phyloP scores from a whole-genome alignment of 37 sponge, comb jelly and placozoan species.

The Halichondria panicea region DNA sequence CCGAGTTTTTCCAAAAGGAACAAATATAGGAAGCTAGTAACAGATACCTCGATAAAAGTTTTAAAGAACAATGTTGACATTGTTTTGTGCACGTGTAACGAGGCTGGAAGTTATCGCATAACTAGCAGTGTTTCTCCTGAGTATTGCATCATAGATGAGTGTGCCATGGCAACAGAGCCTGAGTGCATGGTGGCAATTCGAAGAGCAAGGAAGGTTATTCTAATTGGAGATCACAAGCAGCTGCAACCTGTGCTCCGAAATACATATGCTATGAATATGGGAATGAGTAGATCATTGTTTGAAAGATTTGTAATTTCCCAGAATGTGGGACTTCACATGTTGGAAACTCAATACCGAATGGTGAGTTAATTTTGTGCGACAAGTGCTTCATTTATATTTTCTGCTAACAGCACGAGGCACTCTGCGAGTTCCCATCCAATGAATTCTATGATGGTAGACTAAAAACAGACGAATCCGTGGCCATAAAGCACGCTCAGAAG shows the following conservation, averaged over 20 bases:
- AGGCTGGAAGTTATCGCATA: slow-evolving; percentile 45
- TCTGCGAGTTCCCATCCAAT: slow-evolving; percentile 52
- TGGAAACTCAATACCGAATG: slow-evolving; percentile 59
- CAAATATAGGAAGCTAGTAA: neutral
- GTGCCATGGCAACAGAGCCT: slow-evolving; percentile 55
- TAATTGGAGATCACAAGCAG: slow-evolving; percentile 65
- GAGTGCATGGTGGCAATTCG: slow-evolving; percentile 51
- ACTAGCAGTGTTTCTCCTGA: neutral
- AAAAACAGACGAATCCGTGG: slow-evolving; percentile 15
- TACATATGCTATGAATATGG: slow-evolving; percentile 17
- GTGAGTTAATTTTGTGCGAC: slow-evolving; percentile 18
- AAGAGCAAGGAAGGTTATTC: slow-evolving; percentile 32
- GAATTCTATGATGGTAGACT: slow-evolving; percentile 44
- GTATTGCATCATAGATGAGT: slow-evolving; percentile 53
- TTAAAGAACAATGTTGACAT: slow-evolving; percentile 24
- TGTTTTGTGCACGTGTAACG: slow-evolving; percentile 60
- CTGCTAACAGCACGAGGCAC: slow-evolving; percentile 34
- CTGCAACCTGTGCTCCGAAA: slow-evolving; percentile 42
- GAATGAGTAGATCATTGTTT: slow-evolving; percentile 24
- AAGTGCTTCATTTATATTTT: too few species aligned
- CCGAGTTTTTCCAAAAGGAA: slow-evolving; percentile 2
- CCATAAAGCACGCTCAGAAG: neutral
- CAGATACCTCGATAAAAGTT: slow-evolving; percentile 1
- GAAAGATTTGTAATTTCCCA: slow-evolving; percentile 1
- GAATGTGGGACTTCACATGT: neutral